Evolutionary conservation across 1,140 invertebrate species (phyloP).

Genomic region (Bombus haemorrhoidalis): DNA sequence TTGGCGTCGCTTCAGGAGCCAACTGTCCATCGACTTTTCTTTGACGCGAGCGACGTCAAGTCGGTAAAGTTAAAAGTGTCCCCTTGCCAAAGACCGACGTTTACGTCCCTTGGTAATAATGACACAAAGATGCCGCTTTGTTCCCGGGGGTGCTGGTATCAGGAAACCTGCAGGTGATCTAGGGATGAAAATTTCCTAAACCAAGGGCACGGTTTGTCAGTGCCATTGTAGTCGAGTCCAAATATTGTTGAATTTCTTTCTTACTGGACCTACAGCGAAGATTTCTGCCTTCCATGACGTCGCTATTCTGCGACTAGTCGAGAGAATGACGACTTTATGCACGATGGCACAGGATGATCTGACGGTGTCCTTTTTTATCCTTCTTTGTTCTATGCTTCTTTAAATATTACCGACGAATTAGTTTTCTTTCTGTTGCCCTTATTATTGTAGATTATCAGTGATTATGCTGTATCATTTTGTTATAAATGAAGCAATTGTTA

Average conservation of each 20-base stretch:
- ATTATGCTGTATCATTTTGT: neutral
- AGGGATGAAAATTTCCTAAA: conserved; percentile 60
- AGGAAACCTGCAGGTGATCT: conserved; percentile 40
- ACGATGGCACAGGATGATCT: neutral
- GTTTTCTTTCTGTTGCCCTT: neutral
- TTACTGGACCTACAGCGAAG: conserved; percentile 62
- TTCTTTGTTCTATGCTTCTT: neutral
- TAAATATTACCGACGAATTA: neutral
- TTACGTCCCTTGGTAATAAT: conserved; percentile 55
- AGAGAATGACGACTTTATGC: conserved; percentile 58
- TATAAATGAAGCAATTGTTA: no score
- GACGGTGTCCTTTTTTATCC: neutral
- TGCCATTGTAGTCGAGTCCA: conserved; percentile 63
- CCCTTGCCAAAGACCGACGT: neutral
- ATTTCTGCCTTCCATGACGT: conserved; percentile 43
- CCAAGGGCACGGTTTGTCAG: conserved; percentile 63
- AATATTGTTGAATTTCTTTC: conserved; percentile 67
- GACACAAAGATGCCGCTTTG: conserved; percentile 61
- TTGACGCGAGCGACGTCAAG: neutral
- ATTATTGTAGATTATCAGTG: neutral
- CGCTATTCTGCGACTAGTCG: conserved; percentile 25
- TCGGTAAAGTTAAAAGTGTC: conserved; percentile 37
- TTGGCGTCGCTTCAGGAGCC: neutral
- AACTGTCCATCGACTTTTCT: neutral
- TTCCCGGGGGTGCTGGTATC: conserved; percentile 25